Conservation (phyloP, 2,888 invertebrate genomes). For the Hypselothyrea guttata region DNA sequence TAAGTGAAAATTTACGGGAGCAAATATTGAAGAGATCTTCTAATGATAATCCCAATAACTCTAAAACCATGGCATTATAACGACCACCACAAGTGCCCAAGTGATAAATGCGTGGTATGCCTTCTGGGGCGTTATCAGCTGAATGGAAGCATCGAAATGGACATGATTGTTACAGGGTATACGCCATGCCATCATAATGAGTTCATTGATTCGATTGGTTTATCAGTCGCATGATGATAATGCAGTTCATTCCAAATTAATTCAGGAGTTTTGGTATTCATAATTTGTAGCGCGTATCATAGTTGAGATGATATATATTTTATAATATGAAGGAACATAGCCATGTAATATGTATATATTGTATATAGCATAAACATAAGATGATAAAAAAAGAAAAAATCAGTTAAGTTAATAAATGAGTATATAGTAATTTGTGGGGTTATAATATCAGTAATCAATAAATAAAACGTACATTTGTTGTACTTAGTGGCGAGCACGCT, state of each 20-base stretch:
- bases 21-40: constrained; percentile 99
- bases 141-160: constrained; percentile 34
- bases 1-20: constrained; percentile 98
- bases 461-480: constrained; percentile 21
- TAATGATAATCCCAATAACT: constrained; percentile 98
- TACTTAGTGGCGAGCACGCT: no score
- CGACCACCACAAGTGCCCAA: constrained; percentile 99
- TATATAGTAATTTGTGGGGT: constrained; percentile 48
- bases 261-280: constrained; percentile 34
- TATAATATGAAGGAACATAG: constrained; percentile 47
- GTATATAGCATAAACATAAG: constrained; percentile 29
- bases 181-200: constrained; percentile 66
- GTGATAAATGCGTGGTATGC: constrained; percentile 99
- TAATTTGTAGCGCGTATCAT: constrained; percentile 33
- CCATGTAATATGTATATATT: constrained; percentile 41
- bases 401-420: constrained; percentile 46
- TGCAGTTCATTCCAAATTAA: constrained; percentile 20
- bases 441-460: constrained; percentile 39
- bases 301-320: constrained; percentile 35
- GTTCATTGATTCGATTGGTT: constrained; percentile 44
- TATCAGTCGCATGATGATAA: constrained; percentile 31
- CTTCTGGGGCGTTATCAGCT: constrained; percentile 87
- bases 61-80: constrained; percentile 99
- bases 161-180: constrained; percentile 32
- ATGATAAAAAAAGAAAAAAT: constrained; percentile 15